These are phyloP conservation scores for Monodelphis domestica DNA, from an alignment of 2,797 vertebrate species.

Conservation along the genomic window DNA sequence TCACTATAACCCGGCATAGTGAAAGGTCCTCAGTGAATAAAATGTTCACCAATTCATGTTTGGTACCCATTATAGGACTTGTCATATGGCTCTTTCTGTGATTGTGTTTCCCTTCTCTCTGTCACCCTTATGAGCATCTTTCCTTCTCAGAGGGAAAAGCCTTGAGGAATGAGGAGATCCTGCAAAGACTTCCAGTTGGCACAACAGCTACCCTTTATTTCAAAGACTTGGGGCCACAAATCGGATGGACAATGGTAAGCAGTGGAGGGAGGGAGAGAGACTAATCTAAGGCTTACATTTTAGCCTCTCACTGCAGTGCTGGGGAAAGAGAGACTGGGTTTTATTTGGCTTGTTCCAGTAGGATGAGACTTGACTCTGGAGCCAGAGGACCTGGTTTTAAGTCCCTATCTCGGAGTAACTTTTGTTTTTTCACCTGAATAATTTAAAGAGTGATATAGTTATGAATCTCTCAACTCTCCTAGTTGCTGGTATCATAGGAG, in stretches of 20 bases:
- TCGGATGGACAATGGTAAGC: constrained; percentile 92
- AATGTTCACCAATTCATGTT: not conserved
- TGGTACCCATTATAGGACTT: not conserved
- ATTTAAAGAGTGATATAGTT: not conserved
- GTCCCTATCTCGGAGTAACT: not conserved
- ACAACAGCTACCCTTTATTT: constrained; percentile 92
- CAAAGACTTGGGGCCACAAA: constrained; percentile 92
- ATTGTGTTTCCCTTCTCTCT: not conserved
- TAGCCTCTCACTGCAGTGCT: not conserved
- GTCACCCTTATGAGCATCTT: constrained; percentile 46
- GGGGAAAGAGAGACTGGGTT: not conserved
- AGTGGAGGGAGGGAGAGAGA: constrained; percentile 37
- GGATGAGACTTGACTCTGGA: not conserved
- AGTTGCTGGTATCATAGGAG: not conserved
- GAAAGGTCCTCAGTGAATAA: not conserved
- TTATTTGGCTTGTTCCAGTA: not conserved
- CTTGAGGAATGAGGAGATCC: constrained; percentile 90
- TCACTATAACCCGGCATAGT: not conserved
- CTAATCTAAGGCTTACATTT: not conserved
- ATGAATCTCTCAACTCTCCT: not conserved
- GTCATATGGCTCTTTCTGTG: not conserved
- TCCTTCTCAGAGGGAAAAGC: constrained; percentile 88
- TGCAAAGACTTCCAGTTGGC: constrained; percentile 91
- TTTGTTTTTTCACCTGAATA: not conserved
- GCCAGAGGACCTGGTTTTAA: not conserved